Conservation (phyloP, 2,113 vertebrate genomes). For the Cercocebus atys region DNA sequence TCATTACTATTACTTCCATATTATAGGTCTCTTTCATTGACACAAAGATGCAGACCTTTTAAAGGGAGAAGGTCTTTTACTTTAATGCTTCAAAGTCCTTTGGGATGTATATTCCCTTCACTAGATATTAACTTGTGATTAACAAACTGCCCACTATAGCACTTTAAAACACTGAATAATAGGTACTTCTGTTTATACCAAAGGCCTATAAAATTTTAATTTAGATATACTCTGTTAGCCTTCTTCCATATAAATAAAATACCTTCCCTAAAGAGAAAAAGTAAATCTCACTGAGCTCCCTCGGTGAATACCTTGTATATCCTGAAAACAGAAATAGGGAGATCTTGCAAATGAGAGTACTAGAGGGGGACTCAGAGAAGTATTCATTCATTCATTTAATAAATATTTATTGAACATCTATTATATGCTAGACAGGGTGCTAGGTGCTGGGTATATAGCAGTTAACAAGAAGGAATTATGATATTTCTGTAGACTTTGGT, state of each 20-base stretch:
- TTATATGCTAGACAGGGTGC: conserved; percentile 27
- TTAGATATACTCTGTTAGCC: conserved; percentile 73
- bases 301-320: conserved; percentile 59
- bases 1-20: neutral
- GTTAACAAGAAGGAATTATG: conserved; percentile 54
- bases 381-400: conserved; percentile 75
- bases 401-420: conserved; percentile 70
- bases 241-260: conserved; percentile 74
- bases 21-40: conserved; percentile 34
- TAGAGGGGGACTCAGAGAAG: conserved; percentile 8
- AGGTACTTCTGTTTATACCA: conserved; percentile 72
- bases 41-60: conserved; percentile 37
- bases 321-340: conserved; percentile 59
- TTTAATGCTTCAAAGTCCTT: conserved; percentile 57
- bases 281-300: conserved; percentile 60
- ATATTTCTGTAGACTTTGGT: conserved; percentile 16
- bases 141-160: conserved; percentile 57
- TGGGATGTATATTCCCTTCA: conserved; percentile 69
- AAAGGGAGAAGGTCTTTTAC: conserved; percentile 60
- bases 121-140: conserved; percentile 75
- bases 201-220: conserved; percentile 79
- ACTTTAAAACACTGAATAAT: conserved; percentile 71
- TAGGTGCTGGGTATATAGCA: conserved; percentile 47
- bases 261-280: conserved; percentile 71
- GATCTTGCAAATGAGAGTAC: conserved; percentile 56